These are phyloP conservation scores for Holacanthella duospinosa DNA, from an alignment of 2,888 invertebrate genomes.

Conservation along the genomic window DNA sequence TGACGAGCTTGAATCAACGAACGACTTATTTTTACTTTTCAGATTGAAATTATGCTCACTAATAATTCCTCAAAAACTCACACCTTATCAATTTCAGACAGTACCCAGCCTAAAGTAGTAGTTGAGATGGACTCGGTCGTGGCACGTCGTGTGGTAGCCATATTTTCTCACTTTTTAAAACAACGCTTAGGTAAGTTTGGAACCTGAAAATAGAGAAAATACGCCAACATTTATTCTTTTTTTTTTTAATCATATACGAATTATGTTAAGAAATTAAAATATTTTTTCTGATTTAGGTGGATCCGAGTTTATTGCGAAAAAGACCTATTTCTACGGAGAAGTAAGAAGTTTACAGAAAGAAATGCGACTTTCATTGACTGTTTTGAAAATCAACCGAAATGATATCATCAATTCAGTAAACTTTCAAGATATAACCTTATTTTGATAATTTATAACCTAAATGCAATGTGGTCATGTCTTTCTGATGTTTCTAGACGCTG, in stretches of 20 bases:
- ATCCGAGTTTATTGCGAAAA: conserved; percentile 70
- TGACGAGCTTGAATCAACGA: too few species aligned
- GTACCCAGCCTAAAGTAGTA: conserved; percentile 74
- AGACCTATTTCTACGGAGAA: conserved; percentile 66
- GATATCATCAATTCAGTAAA: conserved; percentile 66
- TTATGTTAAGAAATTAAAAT: too few species aligned
- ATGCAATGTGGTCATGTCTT: too few species aligned
- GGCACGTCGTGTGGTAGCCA: conserved; percentile 79
- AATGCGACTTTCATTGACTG: conserved; percentile 9
- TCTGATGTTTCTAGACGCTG: too few species aligned
- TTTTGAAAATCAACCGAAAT: conserved; percentile 66
- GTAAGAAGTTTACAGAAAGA: conserved; percentile 41
- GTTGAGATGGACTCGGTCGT: conserved; percentile 53
- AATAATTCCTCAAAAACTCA: conserved; percentile 48
- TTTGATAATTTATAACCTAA: neutral
- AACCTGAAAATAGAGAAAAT: neutral
- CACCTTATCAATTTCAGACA: conserved; percentile 76
- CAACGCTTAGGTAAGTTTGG: conserved; percentile 74
- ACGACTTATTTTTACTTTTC: conserved; percentile 39
- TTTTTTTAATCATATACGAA: neutral
- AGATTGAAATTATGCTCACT: conserved; percentile 56
- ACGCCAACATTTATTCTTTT: too few species aligned
- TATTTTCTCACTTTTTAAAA: conserved; percentile 76
- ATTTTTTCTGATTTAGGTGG: conserved; percentile 49
- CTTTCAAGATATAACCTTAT: conserved; percentile 39